phyloP scores from a whole-genome alignment of 2,888 invertebrate genomes.

The Cryptosula pallasiana region DNA sequence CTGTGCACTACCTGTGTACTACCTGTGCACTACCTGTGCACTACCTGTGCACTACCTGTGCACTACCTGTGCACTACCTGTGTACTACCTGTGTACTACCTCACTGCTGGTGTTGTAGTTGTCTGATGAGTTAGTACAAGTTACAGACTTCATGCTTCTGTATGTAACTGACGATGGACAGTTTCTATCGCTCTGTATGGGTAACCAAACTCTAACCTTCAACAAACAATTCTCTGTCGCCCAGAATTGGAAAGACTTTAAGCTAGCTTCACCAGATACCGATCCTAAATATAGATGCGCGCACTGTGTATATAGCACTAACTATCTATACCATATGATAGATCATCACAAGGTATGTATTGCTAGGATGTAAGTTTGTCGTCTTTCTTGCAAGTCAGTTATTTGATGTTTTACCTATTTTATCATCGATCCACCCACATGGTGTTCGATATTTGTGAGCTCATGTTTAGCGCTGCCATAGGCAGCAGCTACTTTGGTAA shows the following conservation, averaged over 20 bases:
- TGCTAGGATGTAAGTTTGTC: too few species aligned
- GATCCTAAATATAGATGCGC: not conserved
- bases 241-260: not conserved
- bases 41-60: too few species aligned
- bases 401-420: too few species aligned
- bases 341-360: not conserved
- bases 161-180: slow-evolving; percentile 1
- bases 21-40: too few species aligned
- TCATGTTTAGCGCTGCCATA: too few species aligned
- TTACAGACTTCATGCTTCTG: not conserved
- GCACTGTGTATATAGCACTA: not conserved
- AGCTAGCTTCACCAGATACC: not conserved
- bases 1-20: too few species aligned
- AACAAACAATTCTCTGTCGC: not conserved
- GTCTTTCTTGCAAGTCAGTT: too few species aligned
- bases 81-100: too few species aligned
- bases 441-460: too few species aligned
- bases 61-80: too few species aligned
- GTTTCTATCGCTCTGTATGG: not conserved
- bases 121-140: not conserved
- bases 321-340: not conserved
- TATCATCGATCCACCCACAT: too few species aligned
- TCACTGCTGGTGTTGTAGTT: not conserved
- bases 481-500: too few species aligned
- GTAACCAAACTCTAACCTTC: not conserved